Percentiles rank a stretch among this genome's conserved stretches.
phyloP scores from a whole-genome alignment of 2,888 invertebrate genomes.

The Clepsis dumicolana region DNA sequence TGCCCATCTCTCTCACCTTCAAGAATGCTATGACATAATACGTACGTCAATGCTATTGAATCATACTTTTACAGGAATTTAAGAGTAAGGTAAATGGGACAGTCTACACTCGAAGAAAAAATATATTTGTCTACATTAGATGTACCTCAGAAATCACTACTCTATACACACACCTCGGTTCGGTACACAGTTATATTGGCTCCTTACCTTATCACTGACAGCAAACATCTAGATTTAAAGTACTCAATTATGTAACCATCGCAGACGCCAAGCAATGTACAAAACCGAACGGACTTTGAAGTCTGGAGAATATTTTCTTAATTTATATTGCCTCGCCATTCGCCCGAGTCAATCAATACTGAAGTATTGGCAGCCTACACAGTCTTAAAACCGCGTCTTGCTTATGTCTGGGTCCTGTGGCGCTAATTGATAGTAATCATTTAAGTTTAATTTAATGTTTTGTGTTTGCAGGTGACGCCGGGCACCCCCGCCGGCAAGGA shows the following conservation, averaged over 20 bases:
- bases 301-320: slow-evolving; percentile 19
- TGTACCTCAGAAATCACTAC: background rate
- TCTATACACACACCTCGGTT: too few species aligned
- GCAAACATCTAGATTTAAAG: background rate
- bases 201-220: background rate
- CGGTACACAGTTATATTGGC: background rate
- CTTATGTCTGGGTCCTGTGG: slow-evolving; percentile 29
- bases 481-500: slow-evolving; percentile 94
- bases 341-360: slow-evolving; percentile 16
- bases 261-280: background rate
- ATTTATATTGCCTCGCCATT: slow-evolving; percentile 11
- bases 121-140: background rate
- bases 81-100: background rate
- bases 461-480: slow-evolving; percentile 91
- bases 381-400: slow-evolving; percentile 21
- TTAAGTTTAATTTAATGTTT: background rate
- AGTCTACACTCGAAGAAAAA: background rate
- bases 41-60: background rate
- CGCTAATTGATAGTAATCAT: slow-evolving; percentile 34
- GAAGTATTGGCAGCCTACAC: slow-evolving; percentile 11
- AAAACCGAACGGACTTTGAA: slow-evolving; percentile 10
- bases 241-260: background rate
- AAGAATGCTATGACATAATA: slow-evolving; percentile 47
- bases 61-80: slow-evolving; percentile 1
- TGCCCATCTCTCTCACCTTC: slow-evolving; percentile 59